phyloP scores from a whole-genome alignment of 2,113 vertebrate species.

The Oxyruncus cristatus region DNA sequence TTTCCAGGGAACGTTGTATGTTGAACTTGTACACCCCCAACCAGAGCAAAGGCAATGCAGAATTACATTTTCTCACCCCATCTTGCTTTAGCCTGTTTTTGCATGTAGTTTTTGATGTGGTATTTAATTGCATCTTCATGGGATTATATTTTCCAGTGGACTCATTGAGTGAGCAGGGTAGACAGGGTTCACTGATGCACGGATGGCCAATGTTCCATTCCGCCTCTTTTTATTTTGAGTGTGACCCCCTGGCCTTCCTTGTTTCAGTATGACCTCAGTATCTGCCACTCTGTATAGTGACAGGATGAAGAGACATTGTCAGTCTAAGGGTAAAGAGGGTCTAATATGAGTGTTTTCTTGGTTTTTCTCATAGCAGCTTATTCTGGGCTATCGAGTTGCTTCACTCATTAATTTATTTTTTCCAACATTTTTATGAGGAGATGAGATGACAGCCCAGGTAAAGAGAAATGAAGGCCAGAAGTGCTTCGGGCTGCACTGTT shows the following conservation, averaged over 20 bases:
- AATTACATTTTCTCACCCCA: not conserved
- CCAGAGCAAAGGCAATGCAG: not conserved
- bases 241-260: not conserved
- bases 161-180: not conserved
- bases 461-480: not conserved
- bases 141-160: slow-evolving; percentile 8
- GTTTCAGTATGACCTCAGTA: not conserved
- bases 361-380: not conserved
- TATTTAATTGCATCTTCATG: slow-evolving; percentile 23
- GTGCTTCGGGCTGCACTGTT: not conserved
- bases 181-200: not conserved
- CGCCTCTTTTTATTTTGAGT: not conserved
- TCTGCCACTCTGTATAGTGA: not conserved
- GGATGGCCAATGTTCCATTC: not conserved
- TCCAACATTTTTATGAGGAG: not conserved
- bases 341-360: not conserved
- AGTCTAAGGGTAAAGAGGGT: not conserved
- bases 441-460: not conserved
- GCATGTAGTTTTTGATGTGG: slow-evolving; percentile 8
- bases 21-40: not conserved
- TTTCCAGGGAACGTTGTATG: not conserved
- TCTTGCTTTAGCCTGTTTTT: slow-evolving; percentile 9
- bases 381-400: not conserved
- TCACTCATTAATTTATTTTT: not conserved
- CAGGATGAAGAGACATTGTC: not conserved